These are phyloP conservation scores for Oreotrochilus melanogaster DNA, from an alignment of 2,113 vertebrate genomes.

Conservation along the genomic window DNA sequence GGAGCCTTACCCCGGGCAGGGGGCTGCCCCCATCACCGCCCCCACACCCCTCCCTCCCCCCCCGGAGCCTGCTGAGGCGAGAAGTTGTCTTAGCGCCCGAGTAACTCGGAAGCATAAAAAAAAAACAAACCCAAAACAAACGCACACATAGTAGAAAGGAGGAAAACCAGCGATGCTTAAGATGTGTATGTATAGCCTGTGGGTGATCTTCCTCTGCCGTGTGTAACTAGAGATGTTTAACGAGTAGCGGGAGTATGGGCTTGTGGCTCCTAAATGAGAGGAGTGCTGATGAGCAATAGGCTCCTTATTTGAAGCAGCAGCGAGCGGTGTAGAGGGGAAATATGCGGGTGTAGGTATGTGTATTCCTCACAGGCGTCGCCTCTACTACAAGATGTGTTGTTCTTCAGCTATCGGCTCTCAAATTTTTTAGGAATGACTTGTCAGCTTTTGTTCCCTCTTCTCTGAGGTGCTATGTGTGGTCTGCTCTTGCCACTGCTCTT, in stretches of 20 bases:
- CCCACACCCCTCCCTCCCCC: neutral
- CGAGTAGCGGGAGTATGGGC: neutral
- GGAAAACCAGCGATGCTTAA: neutral
- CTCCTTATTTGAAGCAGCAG: neutral
- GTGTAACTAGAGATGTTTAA: neutral
- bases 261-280: neutral
- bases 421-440: neutral
- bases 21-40: neutral
- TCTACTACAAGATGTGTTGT: neutral
- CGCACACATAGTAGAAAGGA: neutral
- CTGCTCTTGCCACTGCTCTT: neutral
- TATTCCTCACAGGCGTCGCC: neutral
- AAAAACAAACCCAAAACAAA: too few relatives aligned
- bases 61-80: neutral
- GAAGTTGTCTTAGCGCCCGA: neutral
- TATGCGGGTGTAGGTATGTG: neutral
- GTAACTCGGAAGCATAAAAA: neutral
- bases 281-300: neutral
- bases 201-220: neutral
- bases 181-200: neutral
- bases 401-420: neutral
- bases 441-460: neutral
- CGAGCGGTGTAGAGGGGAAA: neutral
- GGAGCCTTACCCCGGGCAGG: neutral
- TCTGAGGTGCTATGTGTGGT: neutral